A percentile compares a stretch with the other conserved stretches of the same genome.
phyloP scores from a whole-genome alignment of 1,140 invertebrate genomes.

The Melanaphis sacchari region DNA sequence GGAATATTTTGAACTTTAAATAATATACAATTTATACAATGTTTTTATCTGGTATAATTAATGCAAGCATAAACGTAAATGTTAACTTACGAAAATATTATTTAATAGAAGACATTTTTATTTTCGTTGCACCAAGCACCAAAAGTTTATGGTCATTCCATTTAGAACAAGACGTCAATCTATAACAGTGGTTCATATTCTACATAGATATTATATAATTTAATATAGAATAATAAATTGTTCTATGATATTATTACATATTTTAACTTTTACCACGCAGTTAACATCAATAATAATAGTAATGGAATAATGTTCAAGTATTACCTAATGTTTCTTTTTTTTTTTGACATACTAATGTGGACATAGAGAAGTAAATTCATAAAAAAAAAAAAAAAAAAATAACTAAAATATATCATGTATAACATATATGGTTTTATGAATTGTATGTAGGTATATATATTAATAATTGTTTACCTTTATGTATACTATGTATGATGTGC shows the following conservation, averaged over 20 bases:
- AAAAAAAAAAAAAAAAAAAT: background rate
- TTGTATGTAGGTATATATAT: background rate
- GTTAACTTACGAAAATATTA: too few relatives aligned
- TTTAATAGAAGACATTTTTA: background rate
- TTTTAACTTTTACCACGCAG: background rate
- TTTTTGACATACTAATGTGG: too few relatives aligned
- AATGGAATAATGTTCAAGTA: too few relatives aligned
- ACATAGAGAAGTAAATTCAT: background rate
- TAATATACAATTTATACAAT: background rate
- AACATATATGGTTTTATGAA: background rate
- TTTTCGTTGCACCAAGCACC: background rate
- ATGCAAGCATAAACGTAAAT: too few relatives aligned
- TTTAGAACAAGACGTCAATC: too few relatives aligned
- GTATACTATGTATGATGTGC: background rate
- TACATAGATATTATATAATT: background rate
- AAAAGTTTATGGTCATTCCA: background rate
- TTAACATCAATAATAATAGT: background rate
- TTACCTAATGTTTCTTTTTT: too few relatives aligned
- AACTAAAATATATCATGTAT: too few relatives aligned
- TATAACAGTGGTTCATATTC: background rate
- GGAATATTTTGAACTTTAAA: too few relatives aligned
- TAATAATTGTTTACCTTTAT: background rate
- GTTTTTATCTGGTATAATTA: background rate
- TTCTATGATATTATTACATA: background rate
- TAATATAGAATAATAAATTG: background rate